Percentiles rank a stretch among this genome's conserved stretches.
Conservation (phyloP, 2,797 vertebrate species). For the Ceryle rudis region DNA sequence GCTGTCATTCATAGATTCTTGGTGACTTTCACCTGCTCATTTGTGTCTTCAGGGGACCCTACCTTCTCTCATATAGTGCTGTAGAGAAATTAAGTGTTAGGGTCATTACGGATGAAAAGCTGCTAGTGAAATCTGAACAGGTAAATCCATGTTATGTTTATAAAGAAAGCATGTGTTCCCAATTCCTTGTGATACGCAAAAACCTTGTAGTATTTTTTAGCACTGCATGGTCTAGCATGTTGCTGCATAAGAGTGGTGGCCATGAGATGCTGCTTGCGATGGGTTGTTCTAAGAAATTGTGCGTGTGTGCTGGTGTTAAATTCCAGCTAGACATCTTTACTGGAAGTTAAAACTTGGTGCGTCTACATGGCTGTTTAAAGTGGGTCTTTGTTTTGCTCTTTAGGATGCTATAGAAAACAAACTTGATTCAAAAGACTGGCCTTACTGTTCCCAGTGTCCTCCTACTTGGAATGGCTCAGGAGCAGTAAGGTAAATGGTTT, state of each 20-base stretch:
- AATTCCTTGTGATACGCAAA: not conserved
- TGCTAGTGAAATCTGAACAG: not conserved
- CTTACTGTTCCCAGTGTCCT: slow-evolving; percentile 90
- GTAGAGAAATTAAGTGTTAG: not conserved
- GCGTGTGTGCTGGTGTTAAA: not conserved
- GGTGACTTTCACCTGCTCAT: not conserved
- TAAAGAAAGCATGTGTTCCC: not conserved
- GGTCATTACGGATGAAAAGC: not conserved
- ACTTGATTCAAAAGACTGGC: slow-evolving; percentile 92
- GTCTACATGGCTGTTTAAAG: not conserved
- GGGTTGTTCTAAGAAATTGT: not conserved
- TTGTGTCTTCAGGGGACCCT: not conserved
- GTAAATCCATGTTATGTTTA: not conserved
- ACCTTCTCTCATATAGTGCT: not conserved
- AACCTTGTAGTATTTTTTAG: not conserved
- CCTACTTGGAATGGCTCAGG: slow-evolving; percentile 95
- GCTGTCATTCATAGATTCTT: not conserved
- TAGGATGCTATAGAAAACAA: slow-evolving; percentile 97
- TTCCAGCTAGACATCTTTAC: not conserved
- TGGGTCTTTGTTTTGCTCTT: not conserved
- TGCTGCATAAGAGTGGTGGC: not conserved
- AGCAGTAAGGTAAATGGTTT: slow-evolving; percentile 87
- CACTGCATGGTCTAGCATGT: not conserved
- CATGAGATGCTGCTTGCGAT: not conserved
- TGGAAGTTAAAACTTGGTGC: not conserved